Evolutionary conservation across 1,140 invertebrate species (phyloP), one percentile per base, ranked within the genome.

Genomic region (Spodoptera frugiperda): DNA sequence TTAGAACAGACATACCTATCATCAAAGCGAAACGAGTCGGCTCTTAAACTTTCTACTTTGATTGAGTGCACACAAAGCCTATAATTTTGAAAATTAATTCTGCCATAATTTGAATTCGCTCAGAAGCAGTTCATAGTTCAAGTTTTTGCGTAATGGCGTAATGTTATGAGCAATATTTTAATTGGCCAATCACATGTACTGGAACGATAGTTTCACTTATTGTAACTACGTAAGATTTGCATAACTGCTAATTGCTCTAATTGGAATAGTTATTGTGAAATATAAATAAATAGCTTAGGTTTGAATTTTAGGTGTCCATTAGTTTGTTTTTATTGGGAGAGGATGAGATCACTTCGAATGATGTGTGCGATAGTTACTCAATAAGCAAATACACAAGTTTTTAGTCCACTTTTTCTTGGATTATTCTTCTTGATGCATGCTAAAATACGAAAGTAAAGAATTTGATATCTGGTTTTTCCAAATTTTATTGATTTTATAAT

Each of bases 21-120:
- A 70, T 53, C 53, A 53, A 70, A 12, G n/a, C 15, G 53, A 70
- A 70, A 54, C 14, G 30, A 51, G 30, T 70, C 17, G 21, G 48
- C 67, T 54, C 48, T 68, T 15, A 77, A 80, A 82, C 83, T 87
- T 85, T 87, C 84, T 81, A 85, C 12, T 54, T 77, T 84, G 81
- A 87, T 87, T 83, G 82, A 81, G 76, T 68, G 51, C 70, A 11
- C 53, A 59, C 55, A 19, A 15, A 78, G 65, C 46, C 73, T 79
- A 63, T 82, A 81, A 82, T 85, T 76, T 81, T 54, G 74, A 71
- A 76, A 76, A 78, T 76, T 84, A 84, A 83, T 82, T 78, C 74
- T 21, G 54, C 68, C 65, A 63, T 79, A 76, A 79, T 73, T 63
- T 72, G 25, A 53, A 79, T 75, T 77, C 65, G 71, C 71, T 85